A percentile compares a stretch with the other conserved stretches of the same genome.
Conservation (phyloP, 2,888 invertebrate species). For the Synanthedon myopaeformis region DNA sequence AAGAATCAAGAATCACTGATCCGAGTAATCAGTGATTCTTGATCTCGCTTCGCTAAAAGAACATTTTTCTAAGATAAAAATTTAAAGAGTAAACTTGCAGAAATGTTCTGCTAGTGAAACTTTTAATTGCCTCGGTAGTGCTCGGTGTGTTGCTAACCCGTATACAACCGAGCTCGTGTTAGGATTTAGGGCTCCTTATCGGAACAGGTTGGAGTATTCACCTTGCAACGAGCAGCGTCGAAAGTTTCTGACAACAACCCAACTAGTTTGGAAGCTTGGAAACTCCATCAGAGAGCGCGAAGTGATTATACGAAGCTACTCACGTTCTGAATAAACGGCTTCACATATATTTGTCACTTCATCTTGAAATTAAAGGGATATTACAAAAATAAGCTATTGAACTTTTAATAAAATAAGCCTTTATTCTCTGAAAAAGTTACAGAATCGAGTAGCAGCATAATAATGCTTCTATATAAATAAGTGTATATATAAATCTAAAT, state of each 20-base stretch:
- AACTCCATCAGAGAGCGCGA: conserved; percentile 61
- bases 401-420: too few species aligned
- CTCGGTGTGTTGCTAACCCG: conserved; percentile 12
- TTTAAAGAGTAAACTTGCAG: conserved; percentile 1
- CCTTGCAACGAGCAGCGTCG: conserved; percentile 44
- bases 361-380: too few species aligned
- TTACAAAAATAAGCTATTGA: conserved; percentile 6
- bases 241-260: conserved; percentile 58
- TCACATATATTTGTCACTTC: too few species aligned
- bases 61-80: neutral
- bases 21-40: neutral
- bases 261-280: conserved; percentile 65
- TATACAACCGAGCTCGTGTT: conserved; percentile 29
- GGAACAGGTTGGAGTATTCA: conserved; percentile 51
- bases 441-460: too few species aligned
- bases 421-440: too few species aligned
- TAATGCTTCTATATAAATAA: too few species aligned
- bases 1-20: too few species aligned
- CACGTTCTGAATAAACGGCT: too few species aligned
- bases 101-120: conserved; percentile 16
- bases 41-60: neutral
- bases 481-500: too few species aligned
- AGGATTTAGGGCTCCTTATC: conserved; percentile 60
- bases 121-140: conserved; percentile 45
- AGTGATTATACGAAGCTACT: conserved; percentile 44